phyloP scores from a whole-genome alignment of 1,140 invertebrate species.

The Conopomorpha cramerella region DNA sequence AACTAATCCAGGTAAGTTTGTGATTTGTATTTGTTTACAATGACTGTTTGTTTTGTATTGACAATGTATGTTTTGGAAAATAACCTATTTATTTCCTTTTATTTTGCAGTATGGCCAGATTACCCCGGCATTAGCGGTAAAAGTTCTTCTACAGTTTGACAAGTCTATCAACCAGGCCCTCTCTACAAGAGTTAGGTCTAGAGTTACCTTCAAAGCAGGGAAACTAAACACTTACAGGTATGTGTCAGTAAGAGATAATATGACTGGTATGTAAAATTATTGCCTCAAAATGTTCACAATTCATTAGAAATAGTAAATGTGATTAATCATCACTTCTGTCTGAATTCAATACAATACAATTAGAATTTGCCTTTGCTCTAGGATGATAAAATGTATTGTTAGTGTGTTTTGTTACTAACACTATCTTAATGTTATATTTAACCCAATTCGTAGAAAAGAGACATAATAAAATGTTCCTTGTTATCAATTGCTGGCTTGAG shows the following conservation, averaged over 20 bases:
- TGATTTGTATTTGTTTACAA: constrained; percentile 6
- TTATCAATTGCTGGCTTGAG: too few species aligned
- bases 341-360: too few species aligned
- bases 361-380: too few species aligned
- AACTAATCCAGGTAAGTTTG: constrained; percentile 40
- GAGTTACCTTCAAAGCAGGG: constrained; percentile 93
- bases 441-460: too few species aligned
- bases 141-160: constrained; percentile 95
- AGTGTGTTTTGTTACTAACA: constrained; percentile 1
- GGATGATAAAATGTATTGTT: background rate
- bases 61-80: constrained; percentile 3
- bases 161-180: constrained; percentile 95
- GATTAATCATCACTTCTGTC: too few species aligned
- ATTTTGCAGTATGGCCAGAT: constrained; percentile 92
- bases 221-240: constrained; percentile 96
- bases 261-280: too few species aligned
- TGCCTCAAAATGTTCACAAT: too few species aligned
- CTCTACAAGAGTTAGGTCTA: constrained; percentile 88
- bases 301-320: too few species aligned
- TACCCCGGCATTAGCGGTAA: constrained; percentile 86
- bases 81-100: constrained; percentile 9
- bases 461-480: too few species aligned
- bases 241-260: too few species aligned
- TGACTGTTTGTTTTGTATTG: constrained; percentile 8
- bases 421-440: constrained; percentile 9